Percentiles rank a stretch among this genome's conserved stretches.
Conservation (phyloP, 2,888 invertebrate species). For the Boloria selene region DNA sequence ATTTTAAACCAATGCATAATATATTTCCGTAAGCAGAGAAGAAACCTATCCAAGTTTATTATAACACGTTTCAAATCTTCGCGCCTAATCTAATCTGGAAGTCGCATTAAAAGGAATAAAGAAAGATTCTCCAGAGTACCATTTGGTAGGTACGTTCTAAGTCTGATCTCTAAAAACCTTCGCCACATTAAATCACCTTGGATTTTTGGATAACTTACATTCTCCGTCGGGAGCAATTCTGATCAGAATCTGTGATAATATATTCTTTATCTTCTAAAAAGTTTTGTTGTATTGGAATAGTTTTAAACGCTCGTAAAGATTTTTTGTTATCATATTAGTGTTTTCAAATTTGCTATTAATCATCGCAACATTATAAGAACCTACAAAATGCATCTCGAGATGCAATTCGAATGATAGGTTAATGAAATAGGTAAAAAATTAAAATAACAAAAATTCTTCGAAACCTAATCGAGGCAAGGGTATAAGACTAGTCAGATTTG, state of each 20-base stretch:
- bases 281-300: no score
- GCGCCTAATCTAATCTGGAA: constrained; percentile 46
- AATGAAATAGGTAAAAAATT: no score
- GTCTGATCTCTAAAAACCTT: constrained; percentile 51
- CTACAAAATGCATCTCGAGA: no score
- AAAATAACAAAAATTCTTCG: not conserved
- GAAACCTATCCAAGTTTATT: constrained; percentile 38
- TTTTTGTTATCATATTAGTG: no score
- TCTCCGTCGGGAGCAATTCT: constrained; percentile 56
- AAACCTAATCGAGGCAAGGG: not conserved
- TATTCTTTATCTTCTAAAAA: no score
- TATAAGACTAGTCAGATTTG: constrained; percentile 15
- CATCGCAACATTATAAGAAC: no score
- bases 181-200: constrained; percentile 60
- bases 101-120: constrained; percentile 43
- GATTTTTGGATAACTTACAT: constrained; percentile 63
- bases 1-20: constrained; percentile 23
- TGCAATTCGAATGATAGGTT: no score
- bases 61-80: constrained; percentile 43
- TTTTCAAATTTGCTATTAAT: no score
- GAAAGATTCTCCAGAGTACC: constrained; percentile 47
- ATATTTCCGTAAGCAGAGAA: constrained; percentile 15
- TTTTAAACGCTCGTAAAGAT: no score
- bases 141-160: constrained; percentile 32
- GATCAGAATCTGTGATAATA: constrained; percentile 54